These are phyloP conservation scores for Noctua pronuba DNA, from an alignment of 2,888 invertebrate genomes.

Conservation along the genomic window DNA sequence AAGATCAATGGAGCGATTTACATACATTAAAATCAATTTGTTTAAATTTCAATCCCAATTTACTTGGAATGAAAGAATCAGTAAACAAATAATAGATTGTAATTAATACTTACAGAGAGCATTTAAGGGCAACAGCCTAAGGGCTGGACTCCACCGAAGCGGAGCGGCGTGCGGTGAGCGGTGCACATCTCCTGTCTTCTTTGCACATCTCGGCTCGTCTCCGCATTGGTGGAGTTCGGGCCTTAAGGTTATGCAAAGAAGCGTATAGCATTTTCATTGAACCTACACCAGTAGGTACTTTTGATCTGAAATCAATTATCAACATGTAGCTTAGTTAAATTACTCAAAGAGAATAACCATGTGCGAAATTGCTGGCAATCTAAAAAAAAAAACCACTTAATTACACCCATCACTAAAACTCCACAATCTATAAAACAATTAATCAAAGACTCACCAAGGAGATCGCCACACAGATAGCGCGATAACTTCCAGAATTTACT, in stretches of 20 bases:
- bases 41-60: neutral
- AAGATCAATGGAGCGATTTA: constrained; percentile 1
- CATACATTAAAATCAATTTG: neutral
- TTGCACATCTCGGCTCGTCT: too few relatives aligned
- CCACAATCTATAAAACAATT: constrained; percentile 26
- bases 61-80: neutral
- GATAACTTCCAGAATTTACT: constrained; percentile 40
- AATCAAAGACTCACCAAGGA: constrained; percentile 19
- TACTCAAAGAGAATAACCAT: too few relatives aligned
- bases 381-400: neutral
- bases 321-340: neutral
- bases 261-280: too few relatives aligned
- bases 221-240: too few relatives aligned
- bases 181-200: too few relatives aligned
- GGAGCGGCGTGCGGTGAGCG: too few relatives aligned
- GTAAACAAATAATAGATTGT: neutral
- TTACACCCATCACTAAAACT: neutral
- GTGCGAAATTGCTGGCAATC: neutral
- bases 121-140: neutral
- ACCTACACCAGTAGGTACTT: neutral
- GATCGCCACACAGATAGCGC: constrained; percentile 42
- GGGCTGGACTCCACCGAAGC: too few relatives aligned
- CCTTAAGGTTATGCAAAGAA: too few relatives aligned
- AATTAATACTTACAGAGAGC: neutral
- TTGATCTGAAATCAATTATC: neutral